Conservation (phyloP, 2,888 invertebrate species). For the Eupithecia subfuscata region DNA sequence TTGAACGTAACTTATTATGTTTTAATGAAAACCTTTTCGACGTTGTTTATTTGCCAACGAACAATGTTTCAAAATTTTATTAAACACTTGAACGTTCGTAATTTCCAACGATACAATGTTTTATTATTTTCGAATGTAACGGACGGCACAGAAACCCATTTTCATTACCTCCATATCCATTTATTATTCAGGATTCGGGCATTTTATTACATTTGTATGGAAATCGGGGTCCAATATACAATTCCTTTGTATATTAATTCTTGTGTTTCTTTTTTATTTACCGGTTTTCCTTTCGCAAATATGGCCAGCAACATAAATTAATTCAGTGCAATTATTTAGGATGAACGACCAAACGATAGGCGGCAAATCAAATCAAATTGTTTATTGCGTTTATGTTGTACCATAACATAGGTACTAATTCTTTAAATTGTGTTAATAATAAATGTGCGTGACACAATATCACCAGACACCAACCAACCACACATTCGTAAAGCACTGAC, state of each 20-base stretch:
- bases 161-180: conserved; percentile 61
- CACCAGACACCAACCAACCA: conserved; percentile 23
- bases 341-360: background rate
- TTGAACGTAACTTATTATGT: background rate
- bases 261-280: conserved; percentile 10
- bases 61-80: conserved; percentile 16
- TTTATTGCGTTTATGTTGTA: background rate
- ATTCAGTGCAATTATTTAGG: background rate
- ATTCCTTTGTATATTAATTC: conserved; percentile 57
- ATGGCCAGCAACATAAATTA: background rate
- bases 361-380: background rate
- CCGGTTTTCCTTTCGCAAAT: conserved; percentile 5
- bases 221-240: conserved; percentile 62
- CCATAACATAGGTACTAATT: background rate
- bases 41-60: conserved; percentile 11
- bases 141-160: conserved; percentile 59
- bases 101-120: conserved; percentile 38
- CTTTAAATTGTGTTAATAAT: background rate
- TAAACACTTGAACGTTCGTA: conserved; percentile 30
- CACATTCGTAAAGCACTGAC: conserved; percentile 57
- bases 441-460: background rate
- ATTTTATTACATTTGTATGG: conserved; percentile 74
- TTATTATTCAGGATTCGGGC: conserved; percentile 62
- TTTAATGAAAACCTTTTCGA: background rate
- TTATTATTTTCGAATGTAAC: conserved; percentile 53